phyloP scores from a whole-genome alignment of 1,140 invertebrate species.

The Chelonus insularis region DNA sequence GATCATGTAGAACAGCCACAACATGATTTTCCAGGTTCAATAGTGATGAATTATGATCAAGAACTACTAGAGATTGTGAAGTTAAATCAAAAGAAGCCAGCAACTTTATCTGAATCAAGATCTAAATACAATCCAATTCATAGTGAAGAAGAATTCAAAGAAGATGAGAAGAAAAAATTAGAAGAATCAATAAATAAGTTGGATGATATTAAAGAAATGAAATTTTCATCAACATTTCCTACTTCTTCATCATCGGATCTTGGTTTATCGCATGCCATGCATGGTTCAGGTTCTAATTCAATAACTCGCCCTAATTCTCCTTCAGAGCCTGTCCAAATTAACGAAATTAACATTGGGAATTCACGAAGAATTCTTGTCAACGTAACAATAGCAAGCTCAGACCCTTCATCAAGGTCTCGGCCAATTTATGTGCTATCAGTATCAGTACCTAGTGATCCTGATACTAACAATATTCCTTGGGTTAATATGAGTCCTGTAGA shows the following conservation, averaged over 20 bases:
- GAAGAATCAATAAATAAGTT: background rate
- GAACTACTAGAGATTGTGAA: slow-evolving; percentile 60
- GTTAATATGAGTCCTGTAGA: slow-evolving; percentile 63
- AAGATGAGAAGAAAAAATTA: slow-evolving; percentile 23
- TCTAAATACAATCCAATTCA: slow-evolving; percentile 15
- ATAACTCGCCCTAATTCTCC: slow-evolving; percentile 14
- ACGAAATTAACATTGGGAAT: background rate
- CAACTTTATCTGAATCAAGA: background rate
- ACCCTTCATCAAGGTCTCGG: slow-evolving; percentile 56
- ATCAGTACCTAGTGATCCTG: slow-evolving; percentile 67
- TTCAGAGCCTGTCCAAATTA: background rate
- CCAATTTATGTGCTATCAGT: slow-evolving; percentile 74
- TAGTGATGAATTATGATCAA: slow-evolving; percentile 40
- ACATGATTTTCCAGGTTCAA: slow-evolving; percentile 39
- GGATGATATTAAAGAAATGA: slow-evolving; percentile 17
- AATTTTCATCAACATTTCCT: background rate
- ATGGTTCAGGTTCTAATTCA: slow-evolving; percentile 11
- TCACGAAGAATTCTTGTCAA: slow-evolving; percentile 69
- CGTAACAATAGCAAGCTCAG: slow-evolving; percentile 72
- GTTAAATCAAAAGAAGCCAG: slow-evolving; percentile 41
- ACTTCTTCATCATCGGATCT: background rate
- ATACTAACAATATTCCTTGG: slow-evolving; percentile 59
- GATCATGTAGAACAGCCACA: slow-evolving; percentile 41
- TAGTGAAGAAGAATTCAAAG: background rate
- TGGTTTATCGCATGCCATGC: slow-evolving; percentile 15